phyloP scores from a whole-genome alignment of 2,888 invertebrate genomes.

The Watsonalla binaria region DNA sequence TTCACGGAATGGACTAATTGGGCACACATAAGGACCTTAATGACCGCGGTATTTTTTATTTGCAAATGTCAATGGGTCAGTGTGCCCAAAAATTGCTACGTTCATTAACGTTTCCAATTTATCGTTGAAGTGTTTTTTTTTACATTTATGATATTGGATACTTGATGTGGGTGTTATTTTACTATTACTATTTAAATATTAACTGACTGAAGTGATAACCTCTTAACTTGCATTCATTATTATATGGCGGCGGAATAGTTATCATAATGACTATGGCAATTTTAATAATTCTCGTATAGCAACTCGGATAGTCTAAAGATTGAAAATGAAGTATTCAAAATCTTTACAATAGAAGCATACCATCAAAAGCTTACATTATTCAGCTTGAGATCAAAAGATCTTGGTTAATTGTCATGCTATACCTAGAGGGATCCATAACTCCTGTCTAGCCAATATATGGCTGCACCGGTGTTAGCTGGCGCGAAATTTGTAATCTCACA shows the following conservation, averaged over 20 bases:
- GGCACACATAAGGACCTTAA: neutral
- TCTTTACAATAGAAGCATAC: neutral
- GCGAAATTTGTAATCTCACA: constrained; percentile 46
- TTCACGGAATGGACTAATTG: constrained; percentile 7
- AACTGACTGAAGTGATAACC: too few relatives aligned
- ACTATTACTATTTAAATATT: too few relatives aligned
- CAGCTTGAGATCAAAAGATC: neutral
- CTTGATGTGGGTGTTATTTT: too few relatives aligned
- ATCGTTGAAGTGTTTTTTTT: neutral
- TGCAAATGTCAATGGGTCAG: neutral
- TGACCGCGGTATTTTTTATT: neutral
- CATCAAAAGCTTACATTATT: neutral
- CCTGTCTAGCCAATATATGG: neutral
- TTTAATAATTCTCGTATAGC: too few relatives aligned
- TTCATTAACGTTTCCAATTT: neutral
- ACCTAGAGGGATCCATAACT: neutral
- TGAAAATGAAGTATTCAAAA: too few relatives aligned
- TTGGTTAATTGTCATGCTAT: neutral
- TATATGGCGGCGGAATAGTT: too few relatives aligned
- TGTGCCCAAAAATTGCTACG: constrained; percentile 35
- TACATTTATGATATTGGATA: too few relatives aligned
- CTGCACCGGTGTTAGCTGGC: constrained; percentile 21
- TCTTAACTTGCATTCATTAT: too few relatives aligned
- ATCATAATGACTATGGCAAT: too few relatives aligned
- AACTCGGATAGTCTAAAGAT: too few relatives aligned